Conservation (phyloP, 2,888 invertebrate species). For the Stegana nigrithorax region DNA sequence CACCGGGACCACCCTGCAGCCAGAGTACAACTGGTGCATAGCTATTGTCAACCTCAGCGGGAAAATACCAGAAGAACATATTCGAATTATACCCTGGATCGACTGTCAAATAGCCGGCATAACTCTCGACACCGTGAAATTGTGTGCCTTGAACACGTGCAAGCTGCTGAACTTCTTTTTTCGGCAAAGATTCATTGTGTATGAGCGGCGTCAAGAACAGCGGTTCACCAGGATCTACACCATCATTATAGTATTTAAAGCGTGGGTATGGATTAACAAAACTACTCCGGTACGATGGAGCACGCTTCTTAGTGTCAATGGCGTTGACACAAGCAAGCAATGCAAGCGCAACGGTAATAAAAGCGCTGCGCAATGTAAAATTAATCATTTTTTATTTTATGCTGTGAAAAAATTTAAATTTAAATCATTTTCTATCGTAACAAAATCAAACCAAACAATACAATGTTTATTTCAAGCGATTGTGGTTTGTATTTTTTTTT, state of each 20-base stretch:
- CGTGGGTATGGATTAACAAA: constrained; percentile 68
- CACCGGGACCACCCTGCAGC: constrained; percentile 90
- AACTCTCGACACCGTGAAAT: constrained; percentile 69
- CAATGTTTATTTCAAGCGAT: too few species aligned
- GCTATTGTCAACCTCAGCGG: constrained; percentile 71
- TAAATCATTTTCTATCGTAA: too few species aligned
- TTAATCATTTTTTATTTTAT: constrained; percentile 38
- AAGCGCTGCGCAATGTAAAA: constrained; percentile 27
- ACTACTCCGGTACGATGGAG: constrained; percentile 49
- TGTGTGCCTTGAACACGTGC: constrained; percentile 61
- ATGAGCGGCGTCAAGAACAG: constrained; percentile 63
- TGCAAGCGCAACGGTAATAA: background rate
- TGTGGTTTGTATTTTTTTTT: too few species aligned
- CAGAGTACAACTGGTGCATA: constrained; percentile 82
- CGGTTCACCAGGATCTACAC: constrained; percentile 69
- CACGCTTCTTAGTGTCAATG: background rate
- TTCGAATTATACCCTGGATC: constrained; percentile 82
- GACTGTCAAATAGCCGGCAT: constrained; percentile 82
- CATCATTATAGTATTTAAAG: constrained; percentile 51
- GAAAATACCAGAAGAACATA: constrained; percentile 93
- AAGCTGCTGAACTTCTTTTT: constrained; percentile 67
- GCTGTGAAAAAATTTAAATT: too few species aligned
- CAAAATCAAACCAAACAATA: too few species aligned
- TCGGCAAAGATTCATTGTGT: constrained; percentile 61
- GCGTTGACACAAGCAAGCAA: constrained; percentile 1